Evolutionary conservation across 64 coral and sea anemone genomes (phyloP).

Genomic region (Porites australiensis): DNA sequence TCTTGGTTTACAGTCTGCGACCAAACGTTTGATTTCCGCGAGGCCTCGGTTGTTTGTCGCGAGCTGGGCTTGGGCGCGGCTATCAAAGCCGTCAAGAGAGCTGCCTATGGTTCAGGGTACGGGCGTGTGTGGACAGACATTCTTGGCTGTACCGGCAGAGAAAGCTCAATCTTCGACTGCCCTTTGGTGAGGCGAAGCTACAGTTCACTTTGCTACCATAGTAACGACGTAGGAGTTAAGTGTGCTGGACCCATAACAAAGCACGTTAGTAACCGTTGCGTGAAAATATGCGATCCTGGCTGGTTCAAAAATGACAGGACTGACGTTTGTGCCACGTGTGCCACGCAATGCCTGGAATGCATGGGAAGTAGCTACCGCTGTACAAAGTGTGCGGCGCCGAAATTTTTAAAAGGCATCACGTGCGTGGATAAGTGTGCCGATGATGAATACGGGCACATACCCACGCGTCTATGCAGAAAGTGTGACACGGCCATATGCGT

Average conservation of each 20-base stretch:
- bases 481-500: slow-evolving; percentile 68
- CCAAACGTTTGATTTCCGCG: slow-evolving; percentile 77
- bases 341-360: slow-evolving; percentile 55
- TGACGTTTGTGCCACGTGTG: slow-evolving; percentile 65
- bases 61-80: slow-evolving; percentile 77
- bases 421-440: slow-evolving; percentile 61
- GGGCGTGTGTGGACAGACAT: slow-evolving; percentile 59
- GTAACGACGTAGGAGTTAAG: slow-evolving; percentile 81
- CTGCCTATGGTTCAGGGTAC: slow-evolving; percentile 64
- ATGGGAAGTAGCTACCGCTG: slow-evolving; percentile 64
- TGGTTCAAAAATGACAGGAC: slow-evolving; percentile 64
- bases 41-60: slow-evolving; percentile 79
- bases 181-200: slow-evolving; percentile 14
- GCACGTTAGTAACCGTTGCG: slow-evolving; percentile 53
- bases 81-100: slow-evolving; percentile 55
- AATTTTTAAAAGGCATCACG: slow-evolving; percentile 52
- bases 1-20: slow-evolving; percentile 84
- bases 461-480: slow-evolving; percentile 31
- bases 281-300: slow-evolving; percentile 39
- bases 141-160: slow-evolving; percentile 59
- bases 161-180: slow-evolving; percentile 72
- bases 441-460: slow-evolving; percentile 67
- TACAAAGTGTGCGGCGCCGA: slow-evolving; percentile 75
- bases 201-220: slow-evolving; percentile 77
- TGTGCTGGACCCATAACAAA: slow-evolving; percentile 69